Conservation (phyloP, 1,140 invertebrate genomes). For the Drosophila pectinifera region DNA sequence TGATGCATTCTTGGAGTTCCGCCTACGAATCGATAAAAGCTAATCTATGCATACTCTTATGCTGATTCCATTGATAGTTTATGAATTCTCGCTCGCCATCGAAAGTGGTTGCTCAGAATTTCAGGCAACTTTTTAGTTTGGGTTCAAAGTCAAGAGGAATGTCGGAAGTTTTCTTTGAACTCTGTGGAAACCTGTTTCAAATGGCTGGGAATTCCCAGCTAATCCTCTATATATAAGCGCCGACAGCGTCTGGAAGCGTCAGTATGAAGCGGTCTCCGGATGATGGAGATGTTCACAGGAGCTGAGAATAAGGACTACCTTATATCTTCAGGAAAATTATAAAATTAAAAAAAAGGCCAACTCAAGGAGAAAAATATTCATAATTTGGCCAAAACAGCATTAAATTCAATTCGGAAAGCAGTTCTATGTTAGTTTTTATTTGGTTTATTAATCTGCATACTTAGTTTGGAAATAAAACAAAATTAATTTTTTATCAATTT, state of each 20-base stretch:
- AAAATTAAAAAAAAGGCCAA: no score
- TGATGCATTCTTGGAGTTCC: constrained; percentile 56
- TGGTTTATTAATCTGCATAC: no score
- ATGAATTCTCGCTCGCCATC: constrained; percentile 27
- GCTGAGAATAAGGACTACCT: background rate
- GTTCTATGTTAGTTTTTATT: no score
- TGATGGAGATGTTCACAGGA: background rate
- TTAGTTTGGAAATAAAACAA: no score
- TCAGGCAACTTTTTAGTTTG: constrained; percentile 31
- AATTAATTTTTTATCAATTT: no score
- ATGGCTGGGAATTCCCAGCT: constrained; percentile 30
- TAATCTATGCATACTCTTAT: constrained; percentile 39
- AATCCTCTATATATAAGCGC: constrained; percentile 18
- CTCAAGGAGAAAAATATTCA: no score
- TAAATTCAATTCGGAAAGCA: no score
- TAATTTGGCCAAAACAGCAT: no score
- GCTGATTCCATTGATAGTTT: constrained; percentile 47
- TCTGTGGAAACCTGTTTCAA: constrained; percentile 26
- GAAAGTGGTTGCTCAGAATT: constrained; percentile 47
- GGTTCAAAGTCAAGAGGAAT: constrained; percentile 36
- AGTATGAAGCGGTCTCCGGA: constrained; percentile 3
- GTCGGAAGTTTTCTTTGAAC: constrained; percentile 58
- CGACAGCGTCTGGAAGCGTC: background rate
- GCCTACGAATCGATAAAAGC: constrained; percentile 54
- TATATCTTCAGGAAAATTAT: background rate